Conservation (phyloP, 1,140 invertebrate species). For the Euschistus heros region DNA sequence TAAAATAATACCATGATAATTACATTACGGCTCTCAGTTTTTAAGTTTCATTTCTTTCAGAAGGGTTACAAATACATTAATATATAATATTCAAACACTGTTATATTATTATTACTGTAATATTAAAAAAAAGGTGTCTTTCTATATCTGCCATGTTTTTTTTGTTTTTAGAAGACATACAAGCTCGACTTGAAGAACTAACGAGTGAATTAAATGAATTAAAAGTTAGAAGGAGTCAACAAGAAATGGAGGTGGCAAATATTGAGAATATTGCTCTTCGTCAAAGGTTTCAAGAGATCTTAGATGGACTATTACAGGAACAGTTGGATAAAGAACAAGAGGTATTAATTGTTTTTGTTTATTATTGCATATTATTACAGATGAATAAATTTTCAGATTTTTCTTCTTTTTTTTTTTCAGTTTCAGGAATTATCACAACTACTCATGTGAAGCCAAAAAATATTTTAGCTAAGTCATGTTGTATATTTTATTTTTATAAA, state of each 20-base stretch:
- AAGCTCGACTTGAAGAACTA: slow-evolving; percentile 34
- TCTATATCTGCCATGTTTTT: background rate
- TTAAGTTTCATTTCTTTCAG: too few species aligned
- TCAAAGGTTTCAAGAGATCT: slow-evolving; percentile 67
- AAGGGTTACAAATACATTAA: background rate
- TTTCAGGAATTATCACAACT: slow-evolving; percentile 20
- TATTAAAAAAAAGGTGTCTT: background rate
- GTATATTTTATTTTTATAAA: background rate
- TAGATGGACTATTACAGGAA: slow-evolving; percentile 64
- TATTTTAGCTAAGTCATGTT: background rate
- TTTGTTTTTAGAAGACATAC: slow-evolving; percentile 29
- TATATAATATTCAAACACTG: background rate
- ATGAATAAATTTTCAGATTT: background rate
- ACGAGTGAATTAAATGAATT: slow-evolving; percentile 59
- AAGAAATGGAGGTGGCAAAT: slow-evolving; percentile 69
- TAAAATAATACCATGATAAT: too few species aligned
- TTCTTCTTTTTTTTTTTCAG: slow-evolving; percentile 13
- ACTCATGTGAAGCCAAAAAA: slow-evolving; percentile 7
- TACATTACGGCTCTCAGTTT: too few species aligned
- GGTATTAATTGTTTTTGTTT: slow-evolving; percentile 35
- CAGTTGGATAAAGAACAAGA: slow-evolving; percentile 71
- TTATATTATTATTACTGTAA: background rate
- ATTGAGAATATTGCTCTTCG: slow-evolving; percentile 76
- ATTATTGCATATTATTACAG: background rate
- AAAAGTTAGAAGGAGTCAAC: slow-evolving; percentile 55